A percentile compares a stretch with the other conserved stretches of the same genome.
Conservation (phyloP, 2,888 invertebrate genomes). For the Andrena praecox region DNA sequence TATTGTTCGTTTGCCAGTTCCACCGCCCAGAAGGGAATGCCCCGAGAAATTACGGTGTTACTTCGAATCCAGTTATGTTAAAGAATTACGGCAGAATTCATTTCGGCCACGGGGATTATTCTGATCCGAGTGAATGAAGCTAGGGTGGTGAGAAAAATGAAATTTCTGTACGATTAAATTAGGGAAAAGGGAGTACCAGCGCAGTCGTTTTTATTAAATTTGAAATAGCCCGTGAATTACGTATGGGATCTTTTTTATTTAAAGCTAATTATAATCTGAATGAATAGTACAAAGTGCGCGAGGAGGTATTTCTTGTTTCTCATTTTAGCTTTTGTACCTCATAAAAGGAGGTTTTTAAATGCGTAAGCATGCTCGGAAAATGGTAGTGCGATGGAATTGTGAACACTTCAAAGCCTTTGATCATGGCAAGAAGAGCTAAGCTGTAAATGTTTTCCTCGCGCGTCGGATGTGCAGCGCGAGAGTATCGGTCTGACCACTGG, state of each 20-base stretch:
- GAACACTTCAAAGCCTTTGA: background rate
- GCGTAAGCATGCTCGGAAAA: too few species aligned
- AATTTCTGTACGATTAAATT: background rate
- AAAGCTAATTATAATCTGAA: too few species aligned
- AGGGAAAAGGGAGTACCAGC: background rate
- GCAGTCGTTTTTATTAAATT: background rate
- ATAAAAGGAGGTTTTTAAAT: too few species aligned
- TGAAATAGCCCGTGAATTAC: background rate
- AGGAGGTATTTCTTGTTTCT: too few species aligned
- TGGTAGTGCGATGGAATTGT: background rate
- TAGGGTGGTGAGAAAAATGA: too few species aligned
- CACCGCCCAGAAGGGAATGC: constrained; percentile 20
- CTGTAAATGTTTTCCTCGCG: background rate
- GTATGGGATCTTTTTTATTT: too few species aligned
- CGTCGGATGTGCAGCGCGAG: background rate
- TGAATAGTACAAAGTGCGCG: too few species aligned
- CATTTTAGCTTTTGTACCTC: too few species aligned
- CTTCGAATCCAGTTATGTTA: constrained; percentile 16
- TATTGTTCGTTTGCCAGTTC: constrained; percentile 41
- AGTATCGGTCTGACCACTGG: background rate
- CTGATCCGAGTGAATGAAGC: background rate
- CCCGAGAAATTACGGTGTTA: constrained; percentile 39
- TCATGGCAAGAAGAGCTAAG: background rate
- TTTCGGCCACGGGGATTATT: background rate
- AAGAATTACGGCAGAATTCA: constrained; percentile 11